Evolutionary conservation across 1,140 invertebrate genomes (phyloP), one percentile per base, ranked within the genome.

Genomic region (Pararge aegeria): DNA sequence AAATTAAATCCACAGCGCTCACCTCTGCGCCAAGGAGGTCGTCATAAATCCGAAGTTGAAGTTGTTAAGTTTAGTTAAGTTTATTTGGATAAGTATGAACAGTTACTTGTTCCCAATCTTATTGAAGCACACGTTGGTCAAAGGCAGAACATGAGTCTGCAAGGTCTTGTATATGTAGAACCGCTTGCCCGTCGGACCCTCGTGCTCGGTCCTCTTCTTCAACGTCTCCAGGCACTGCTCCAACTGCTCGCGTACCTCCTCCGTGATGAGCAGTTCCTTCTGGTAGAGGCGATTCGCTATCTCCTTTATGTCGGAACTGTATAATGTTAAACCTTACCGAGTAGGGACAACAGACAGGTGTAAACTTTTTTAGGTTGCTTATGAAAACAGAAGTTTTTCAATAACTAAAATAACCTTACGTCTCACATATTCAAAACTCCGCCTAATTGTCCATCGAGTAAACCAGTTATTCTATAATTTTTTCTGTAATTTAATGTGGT

Each of bases 111-210:
- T 91, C 0, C 94, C 94, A 46, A 87, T 90, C 70, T 94, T 94
- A 74, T 94, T 93, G 75, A 96, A 94, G 40, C 94, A 92, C 9
- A 96, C 93, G 85, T 96, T 96, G 4, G 95, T 96, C 1, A 96
- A 78, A 9, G 95, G 95, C 42, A 96, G 83, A 18, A 96, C 92
- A 83, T 96, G 95, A 0, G 94, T 93, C 75, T 92, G 91, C 12
- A 96, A 80, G n/a, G 94, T 93, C 74, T 93, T 93, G 78, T 93
- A 92, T 59, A 93, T 91, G 78, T 93, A 93, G 73, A 93, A 95
- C 60, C 91, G 88, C 67, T 94, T 94, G 20, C 91, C 90, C 5
- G 87, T 77, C 0, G 91, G 91, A 69, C 90, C 80, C 81, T 91
- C 91, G 29, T 91, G 89, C 52, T 92, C 82, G 48, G 93, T 81